Conservation (phyloP, 2,888 invertebrate species). For the Cheilosia variabilis region DNA sequence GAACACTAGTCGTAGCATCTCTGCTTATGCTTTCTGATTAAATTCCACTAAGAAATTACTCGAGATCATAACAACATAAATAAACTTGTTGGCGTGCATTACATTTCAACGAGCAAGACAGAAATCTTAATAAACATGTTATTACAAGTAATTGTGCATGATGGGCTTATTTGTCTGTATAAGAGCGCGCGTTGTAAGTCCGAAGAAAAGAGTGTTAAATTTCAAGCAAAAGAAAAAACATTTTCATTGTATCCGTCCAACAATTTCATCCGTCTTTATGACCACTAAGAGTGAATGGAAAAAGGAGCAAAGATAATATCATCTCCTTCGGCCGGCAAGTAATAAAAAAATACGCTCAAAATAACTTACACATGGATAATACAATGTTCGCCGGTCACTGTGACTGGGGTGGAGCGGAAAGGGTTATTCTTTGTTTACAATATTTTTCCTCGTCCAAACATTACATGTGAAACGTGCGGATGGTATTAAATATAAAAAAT, state of each 20-base stretch:
- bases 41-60: no score
- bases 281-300: constrained; percentile 14
- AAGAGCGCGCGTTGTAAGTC: not conserved
- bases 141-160: constrained; percentile 1
- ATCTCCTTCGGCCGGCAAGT: constrained; percentile 44
- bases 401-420: not conserved
- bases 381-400: not conserved
- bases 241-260: constrained; percentile 3
- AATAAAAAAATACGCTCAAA: constrained; percentile 45
- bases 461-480: constrained; percentile 49
- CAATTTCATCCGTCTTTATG: constrained; percentile 34
- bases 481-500: constrained; percentile 27
- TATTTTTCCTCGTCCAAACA: constrained; percentile 20
- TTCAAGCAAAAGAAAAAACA: constrained; percentile 20
- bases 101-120: not conserved
- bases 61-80: not conserved
- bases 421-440: constrained; percentile 37
- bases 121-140: not conserved
- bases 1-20: no score
- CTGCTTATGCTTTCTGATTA: no score
- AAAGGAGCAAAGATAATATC: constrained; percentile 43
- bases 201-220: constrained; percentile 14
- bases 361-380: constrained; percentile 49
- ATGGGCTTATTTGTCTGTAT: not conserved
- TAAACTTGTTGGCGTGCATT: no score